Conservation (phyloP, 2,888 invertebrate genomes). For the Dugesia japonica region DNA sequence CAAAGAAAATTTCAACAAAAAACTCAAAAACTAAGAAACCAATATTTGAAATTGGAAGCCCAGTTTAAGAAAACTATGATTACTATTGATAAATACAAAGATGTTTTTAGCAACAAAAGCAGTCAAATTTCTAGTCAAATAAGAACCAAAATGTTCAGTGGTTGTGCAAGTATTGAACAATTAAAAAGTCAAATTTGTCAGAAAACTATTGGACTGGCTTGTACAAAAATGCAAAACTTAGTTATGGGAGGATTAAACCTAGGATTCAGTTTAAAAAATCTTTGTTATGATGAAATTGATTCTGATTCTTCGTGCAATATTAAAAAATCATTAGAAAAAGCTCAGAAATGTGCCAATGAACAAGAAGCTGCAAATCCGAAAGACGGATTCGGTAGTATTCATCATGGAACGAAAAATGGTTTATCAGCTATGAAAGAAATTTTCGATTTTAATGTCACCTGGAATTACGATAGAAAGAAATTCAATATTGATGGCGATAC, state of each 20-base stretch:
- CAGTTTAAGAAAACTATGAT: background rate
- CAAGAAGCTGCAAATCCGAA: background rate
- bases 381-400: background rate
- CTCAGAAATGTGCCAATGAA: constrained; percentile 1
- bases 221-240: background rate
- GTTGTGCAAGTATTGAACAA: background rate
- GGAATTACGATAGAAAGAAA: background rate
- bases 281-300: background rate
- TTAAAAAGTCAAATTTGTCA: background rate
- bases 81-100: background rate
- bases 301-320: background rate
- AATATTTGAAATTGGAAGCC: background rate
- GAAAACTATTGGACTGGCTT: background rate
- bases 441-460: constrained; percentile 9
- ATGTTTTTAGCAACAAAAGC: background rate
- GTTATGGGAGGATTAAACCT: background rate
- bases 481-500: background rate
- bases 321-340: background rate
- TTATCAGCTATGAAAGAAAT: background rate
- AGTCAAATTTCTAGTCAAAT: background rate
- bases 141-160: constrained; percentile 12
- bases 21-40: background rate
- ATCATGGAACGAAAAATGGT: background rate
- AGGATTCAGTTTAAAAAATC: background rate
- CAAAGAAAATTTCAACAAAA: constrained; percentile 15